Evolutionary conservation across 2,797 vertebrate genomes (phyloP).

Genomic region (Buceros bicornis): DNA sequence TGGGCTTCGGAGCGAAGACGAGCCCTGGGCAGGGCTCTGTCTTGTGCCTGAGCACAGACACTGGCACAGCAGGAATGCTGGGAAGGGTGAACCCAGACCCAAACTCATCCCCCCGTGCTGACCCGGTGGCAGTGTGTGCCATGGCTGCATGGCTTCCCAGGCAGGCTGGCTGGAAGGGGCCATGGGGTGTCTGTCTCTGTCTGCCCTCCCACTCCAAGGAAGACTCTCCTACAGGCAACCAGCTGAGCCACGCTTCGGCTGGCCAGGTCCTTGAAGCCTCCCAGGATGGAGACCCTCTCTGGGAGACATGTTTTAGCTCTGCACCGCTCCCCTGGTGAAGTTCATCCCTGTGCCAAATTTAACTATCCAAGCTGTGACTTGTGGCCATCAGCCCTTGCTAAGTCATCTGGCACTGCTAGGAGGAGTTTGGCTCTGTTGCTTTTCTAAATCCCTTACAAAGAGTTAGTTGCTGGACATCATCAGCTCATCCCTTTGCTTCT

Average conservation of each 20-base stretch:
- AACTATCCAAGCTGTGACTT: neutral
- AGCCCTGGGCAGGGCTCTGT: neutral
- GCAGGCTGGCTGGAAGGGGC: neutral
- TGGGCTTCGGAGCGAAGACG: neutral
- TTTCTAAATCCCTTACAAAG: neutral
- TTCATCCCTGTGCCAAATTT: neutral
- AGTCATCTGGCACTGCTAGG: neutral
- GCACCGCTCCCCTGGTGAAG: neutral
- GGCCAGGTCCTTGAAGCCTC: neutral
- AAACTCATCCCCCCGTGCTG: neutral
- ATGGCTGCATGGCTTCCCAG: neutral
- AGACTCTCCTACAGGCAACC: neutral
- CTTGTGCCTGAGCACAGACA: neutral
- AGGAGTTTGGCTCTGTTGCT: neutral
- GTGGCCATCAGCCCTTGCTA: neutral
- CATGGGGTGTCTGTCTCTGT: accelerated
- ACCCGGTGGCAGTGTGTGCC: accelerated
- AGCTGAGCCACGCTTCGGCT: neutral
- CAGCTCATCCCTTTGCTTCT: neutral
- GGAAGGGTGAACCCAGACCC: neutral
- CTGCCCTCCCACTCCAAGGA: neutral
- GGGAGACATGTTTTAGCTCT: neutral
- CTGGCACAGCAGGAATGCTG: neutral
- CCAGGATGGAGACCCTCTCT: neutral
- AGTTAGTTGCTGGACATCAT: neutral